Conservation (phyloP, 1,140 invertebrate species). For the Euwallacea fornicatus region DNA sequence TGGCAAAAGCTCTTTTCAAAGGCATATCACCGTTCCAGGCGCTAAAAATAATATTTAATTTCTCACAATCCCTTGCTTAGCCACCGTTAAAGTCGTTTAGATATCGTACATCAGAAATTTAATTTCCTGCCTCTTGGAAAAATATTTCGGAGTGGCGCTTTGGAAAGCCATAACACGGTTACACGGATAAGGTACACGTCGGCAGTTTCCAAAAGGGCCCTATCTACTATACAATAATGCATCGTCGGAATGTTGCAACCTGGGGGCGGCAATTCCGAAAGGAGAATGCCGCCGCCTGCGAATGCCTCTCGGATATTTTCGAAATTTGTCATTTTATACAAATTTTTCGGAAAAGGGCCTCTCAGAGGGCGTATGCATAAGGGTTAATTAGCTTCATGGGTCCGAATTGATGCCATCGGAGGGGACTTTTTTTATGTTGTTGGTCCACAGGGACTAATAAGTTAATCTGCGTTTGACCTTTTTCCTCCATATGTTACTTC, state of each 20-base stretch:
- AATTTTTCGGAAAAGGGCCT: neutral
- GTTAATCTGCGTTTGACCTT: slow-evolving; percentile 10
- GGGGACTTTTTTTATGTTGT: neutral
- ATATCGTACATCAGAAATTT: slow-evolving; percentile 40
- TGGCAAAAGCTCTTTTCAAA: too few relatives aligned
- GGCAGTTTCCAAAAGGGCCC: slow-evolving; percentile 28
- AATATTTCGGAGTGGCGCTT: slow-evolving; percentile 37
- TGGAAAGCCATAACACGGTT: slow-evolving; percentile 37
- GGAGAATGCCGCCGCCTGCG: slow-evolving; percentile 5
- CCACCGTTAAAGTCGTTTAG: slow-evolving; percentile 40
- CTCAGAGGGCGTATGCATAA: neutral
- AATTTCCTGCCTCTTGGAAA: slow-evolving; percentile 39
- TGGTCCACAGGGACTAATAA: neutral
- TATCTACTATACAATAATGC: slow-evolving; percentile 26
- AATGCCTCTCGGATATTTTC: neutral
- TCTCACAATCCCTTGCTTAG: slow-evolving; percentile 36
- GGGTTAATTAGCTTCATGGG: neutral
- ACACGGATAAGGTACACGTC: slow-evolving; percentile 32
- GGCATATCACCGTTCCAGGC: neutral
- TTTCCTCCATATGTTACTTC: too few relatives aligned
- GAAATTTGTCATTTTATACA: neutral
- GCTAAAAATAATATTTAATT: slow-evolving; percentile 32
- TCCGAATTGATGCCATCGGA: neutral
- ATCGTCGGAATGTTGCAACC: slow-evolving; percentile 20
- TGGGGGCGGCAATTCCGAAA: slow-evolving; percentile 10